phyloP scores from a whole-genome alignment of 2,888 invertebrate species.

The Pristionchus fissidentatus region DNA sequence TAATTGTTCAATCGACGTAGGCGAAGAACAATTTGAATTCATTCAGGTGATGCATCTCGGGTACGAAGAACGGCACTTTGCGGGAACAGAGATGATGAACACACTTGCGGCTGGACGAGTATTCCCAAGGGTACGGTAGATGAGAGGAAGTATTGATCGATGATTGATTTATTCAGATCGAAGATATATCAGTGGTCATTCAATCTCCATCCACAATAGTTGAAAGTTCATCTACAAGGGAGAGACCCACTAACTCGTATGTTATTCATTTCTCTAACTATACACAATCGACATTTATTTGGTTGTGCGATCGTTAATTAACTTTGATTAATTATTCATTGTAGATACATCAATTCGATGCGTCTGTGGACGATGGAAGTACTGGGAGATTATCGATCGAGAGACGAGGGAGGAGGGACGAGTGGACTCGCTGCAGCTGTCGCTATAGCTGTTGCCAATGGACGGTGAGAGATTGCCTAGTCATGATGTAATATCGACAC shows the following conservation, averaged over 20 bases:
- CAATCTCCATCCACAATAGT: conserved; percentile 45
- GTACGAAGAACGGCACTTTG: conserved; percentile 40
- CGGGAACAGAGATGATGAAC: conserved; percentile 37
- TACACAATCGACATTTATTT: too few species aligned
- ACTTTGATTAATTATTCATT: neutral
- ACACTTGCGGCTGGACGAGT: conserved; percentile 26
- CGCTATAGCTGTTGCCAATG: conserved; percentile 46
- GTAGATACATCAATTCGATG: neutral
- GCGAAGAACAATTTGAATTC: neutral
- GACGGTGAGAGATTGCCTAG: conserved; percentile 15
- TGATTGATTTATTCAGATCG: neutral
- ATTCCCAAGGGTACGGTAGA: conserved; percentile 26
- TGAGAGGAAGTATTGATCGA: neutral
- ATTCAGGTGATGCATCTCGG: conserved; percentile 44
- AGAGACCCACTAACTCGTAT: neutral
- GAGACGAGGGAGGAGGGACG: neutral
- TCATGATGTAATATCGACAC: neutral
- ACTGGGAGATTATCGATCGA: neutral
- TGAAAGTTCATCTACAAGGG: conserved; percentile 1
- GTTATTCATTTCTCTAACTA: neutral
- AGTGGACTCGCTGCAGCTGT: conserved; percentile 45
- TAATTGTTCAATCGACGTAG: neutral
- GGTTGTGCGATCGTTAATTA: too few species aligned
- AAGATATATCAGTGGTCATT: conserved; percentile 47
- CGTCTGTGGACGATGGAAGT: conserved; percentile 42